Evolutionary conservation across 2,888 invertebrate species (phyloP), one percentile per base, ranked within the genome.

Genomic region (Coenonympha arcania): DNA sequence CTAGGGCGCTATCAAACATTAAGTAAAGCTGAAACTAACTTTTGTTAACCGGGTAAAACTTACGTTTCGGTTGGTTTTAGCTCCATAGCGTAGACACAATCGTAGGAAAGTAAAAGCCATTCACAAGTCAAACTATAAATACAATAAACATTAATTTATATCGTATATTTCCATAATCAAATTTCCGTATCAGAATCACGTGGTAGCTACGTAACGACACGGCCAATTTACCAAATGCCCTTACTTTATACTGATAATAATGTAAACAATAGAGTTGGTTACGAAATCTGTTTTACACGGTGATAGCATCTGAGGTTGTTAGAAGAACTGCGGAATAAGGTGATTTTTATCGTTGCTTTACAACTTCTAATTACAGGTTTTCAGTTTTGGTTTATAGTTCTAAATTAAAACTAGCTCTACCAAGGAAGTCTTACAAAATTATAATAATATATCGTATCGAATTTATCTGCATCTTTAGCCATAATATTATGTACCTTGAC

Each of bases 181-280:
- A 36, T 16, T 13, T 46, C 33, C 33, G 18, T 34, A 34, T 34
- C 9, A 4, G 2, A 18, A 9, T 30, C 4, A 13, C 30, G 30
- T 30, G 6, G 6, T 20, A 20, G 5, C n/a, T 36, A 37, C 20
- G 6, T 37, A 37, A 22, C 2, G 13, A 20, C 34, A 36, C 20
- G 37, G 37, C 6, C 20, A 37, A 37, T 37, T 37, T 20, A 37
- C 13, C 37, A 5, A 37, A 20, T 11, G 13, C 5, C 11, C 37
- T 37, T 11, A n/a, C 13, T 13, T 20, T 13, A 37, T 19, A 36
- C 11, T 19, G 11, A 6, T 11, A 16, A 36, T 8, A 36, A 36
- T 19, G 22, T 36, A 36, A 11, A 37, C 37, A 37, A 37, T 37
- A 22, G 34, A 34, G 37, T 37, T 2, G 6, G 37, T 37, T 37